Evolutionary conservation across 2,888 invertebrate species (phyloP), one percentile per base, ranked within the genome.

Genomic region (Melinopterus prodromus): DNA sequence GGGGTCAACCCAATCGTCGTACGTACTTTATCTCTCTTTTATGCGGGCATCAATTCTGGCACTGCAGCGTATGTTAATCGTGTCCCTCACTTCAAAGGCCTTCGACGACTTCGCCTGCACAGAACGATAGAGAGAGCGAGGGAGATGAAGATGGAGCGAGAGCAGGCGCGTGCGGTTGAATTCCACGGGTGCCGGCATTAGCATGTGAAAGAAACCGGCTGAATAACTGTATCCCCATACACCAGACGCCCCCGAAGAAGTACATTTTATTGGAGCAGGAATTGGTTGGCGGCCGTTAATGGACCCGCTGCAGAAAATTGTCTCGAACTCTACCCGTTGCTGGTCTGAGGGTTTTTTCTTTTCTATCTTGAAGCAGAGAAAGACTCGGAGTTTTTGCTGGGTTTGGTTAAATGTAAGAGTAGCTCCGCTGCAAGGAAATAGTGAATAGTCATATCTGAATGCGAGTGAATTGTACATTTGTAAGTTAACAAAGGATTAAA

Each of bases 21-120:
- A 1, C 26, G 26, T 53, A 74, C 36, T 74, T 74, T 74, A 77
- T 77, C 79, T 74, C 74, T 37, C 74, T 77, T 80, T 80, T 77
- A 77, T 79, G 79, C 76, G 77, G 77, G 72, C 75, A 77, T 77
- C 79, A 80, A 77, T 80, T 80, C 77, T 38, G 74, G 77, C 70
- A 80, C 70, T 74, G 78, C 81, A 81, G 74, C 81, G 79, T 79
- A 81, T 81, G 79, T 79, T 79, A 81, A 81, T 81, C 71, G 78
- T 77, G 70, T 71, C 71, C 38, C 71, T 76, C 80, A 80, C 80
- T 80, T 80, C 80, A 80, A 80, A 80, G 80, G 78, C 70, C 72
- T 69, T 76, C 74, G 74, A 26, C 74, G n/a, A 36, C 74, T 35
- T 74, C 36, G 74, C 36, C 74, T n/a, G 36, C 74, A 37, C 36